A percentile compares a stretch with the other conserved stretches of the same genome.
Conservation (phyloP, 2,113 vertebrate genomes). For the Thymallus thymallus region DNA sequence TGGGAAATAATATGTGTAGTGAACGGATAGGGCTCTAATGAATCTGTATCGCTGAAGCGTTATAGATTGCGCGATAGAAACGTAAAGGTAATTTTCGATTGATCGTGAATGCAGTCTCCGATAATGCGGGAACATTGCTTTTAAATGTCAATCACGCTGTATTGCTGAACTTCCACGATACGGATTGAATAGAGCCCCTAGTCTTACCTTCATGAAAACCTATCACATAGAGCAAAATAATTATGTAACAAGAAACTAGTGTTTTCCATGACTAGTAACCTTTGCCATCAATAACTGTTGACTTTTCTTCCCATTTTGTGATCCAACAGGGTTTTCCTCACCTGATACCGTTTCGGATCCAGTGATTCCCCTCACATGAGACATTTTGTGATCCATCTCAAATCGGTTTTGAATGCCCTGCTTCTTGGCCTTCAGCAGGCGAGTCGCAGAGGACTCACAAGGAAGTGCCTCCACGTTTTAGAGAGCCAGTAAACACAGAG, state of each 20-base stretch:
- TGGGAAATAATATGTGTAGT: no score
- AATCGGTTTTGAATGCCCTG: conserved; percentile 17
- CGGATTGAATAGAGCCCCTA: no score
- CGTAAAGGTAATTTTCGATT: no score
- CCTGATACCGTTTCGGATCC: not conserved
- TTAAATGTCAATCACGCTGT: no score
- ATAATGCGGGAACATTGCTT: no score
- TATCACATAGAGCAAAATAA: not conserved
- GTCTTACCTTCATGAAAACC: no score
- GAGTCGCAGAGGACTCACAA: conserved; percentile 25
- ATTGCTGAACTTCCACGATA: no score
- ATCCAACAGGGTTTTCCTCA: not conserved
- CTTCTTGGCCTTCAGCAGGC: not conserved
- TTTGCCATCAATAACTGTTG: not conserved
- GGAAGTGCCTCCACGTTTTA: conserved; percentile 25
- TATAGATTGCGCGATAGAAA: no score
- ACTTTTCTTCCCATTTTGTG: not conserved
- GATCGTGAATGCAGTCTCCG: no score
- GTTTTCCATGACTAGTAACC: not conserved
- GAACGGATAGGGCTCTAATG: no score
- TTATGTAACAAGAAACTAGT: not conserved
- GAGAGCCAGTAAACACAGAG: conserved; percentile 30
- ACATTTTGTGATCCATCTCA: conserved; percentile 18
- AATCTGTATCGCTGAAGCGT: no score
- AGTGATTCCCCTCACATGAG: conserved; percentile 10